Percentiles rank a stretch among this genome's conserved stretches.
Evolutionary conservation across 2,888 invertebrate species (phyloP).

Genomic region (Platerodrilus igneus): DNA sequence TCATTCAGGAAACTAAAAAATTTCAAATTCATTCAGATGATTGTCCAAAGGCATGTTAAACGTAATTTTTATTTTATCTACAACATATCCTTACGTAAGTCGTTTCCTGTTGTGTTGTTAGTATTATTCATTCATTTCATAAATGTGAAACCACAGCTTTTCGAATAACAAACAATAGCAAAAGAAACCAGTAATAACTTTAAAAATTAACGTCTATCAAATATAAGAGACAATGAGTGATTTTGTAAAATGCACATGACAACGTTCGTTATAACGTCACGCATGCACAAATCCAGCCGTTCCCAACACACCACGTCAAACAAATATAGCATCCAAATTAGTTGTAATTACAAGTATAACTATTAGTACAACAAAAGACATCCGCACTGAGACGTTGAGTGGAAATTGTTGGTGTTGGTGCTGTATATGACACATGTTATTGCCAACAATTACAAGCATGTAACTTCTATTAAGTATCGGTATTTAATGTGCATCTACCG

Average conservation of each 20-base stretch:
- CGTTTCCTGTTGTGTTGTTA: too few relatives aligned
- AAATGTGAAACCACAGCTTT: too few relatives aligned
- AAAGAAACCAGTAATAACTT: too few relatives aligned
- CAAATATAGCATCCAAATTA: conserved; percentile 20
- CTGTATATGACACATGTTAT: conserved; percentile 23
- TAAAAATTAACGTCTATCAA: too few relatives aligned
- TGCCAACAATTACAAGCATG: conserved; percentile 24
- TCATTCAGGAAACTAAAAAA: too few relatives aligned
- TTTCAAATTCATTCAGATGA: too few relatives aligned
- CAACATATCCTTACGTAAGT: too few relatives aligned
- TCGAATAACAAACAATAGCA: too few relatives aligned
- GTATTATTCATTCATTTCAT: too few relatives aligned
- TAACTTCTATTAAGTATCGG: conserved; percentile 16
- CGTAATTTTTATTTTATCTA: too few relatives aligned
- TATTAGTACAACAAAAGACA: conserved; percentile 23
- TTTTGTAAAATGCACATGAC: conserved; percentile 13
- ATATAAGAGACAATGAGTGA: too few relatives aligned
- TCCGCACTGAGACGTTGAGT: conserved; percentile 20
- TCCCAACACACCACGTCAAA: conserved; percentile 18
- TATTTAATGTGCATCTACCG: conserved; percentile 16
- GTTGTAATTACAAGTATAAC: conserved; percentile 21
- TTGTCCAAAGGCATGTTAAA: too few relatives aligned
- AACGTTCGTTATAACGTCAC: conserved; percentile 18
- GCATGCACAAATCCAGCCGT: conserved; percentile 20
- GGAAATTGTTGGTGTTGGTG: conserved; percentile 16